These are phyloP conservation scores for Monoplex corrugatus DNA, from an alignment of 2,888 invertebrate species.

Conservation along the genomic window DNA sequence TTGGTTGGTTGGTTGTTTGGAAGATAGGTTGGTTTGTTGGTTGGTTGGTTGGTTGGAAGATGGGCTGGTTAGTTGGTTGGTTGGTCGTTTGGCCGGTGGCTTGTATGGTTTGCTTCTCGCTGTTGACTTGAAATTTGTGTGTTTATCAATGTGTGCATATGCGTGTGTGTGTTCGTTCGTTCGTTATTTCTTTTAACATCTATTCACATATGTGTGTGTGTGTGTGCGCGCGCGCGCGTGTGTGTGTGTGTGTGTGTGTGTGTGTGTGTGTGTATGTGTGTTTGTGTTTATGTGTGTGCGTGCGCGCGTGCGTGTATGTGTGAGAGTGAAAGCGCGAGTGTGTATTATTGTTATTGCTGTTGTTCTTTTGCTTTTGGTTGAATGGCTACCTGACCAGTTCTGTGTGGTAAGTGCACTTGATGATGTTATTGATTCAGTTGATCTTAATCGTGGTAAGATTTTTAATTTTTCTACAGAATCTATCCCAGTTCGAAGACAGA, in stretches of 20 bases:
- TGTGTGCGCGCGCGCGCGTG: slow-evolving; percentile 34
- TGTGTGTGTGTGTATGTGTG: background rate
- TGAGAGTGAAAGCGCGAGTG: too few relatives aligned
- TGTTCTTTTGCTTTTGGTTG: too few relatives aligned
- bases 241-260: slow-evolving; percentile 42
- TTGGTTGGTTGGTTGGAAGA: background rate
- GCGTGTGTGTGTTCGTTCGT: background rate
- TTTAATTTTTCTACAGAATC: too few relatives aligned
- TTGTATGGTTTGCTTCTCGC: background rate
- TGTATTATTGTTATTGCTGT: background rate
- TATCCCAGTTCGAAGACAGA: background rate
- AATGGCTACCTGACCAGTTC: too few relatives aligned
- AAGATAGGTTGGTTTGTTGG: background rate
- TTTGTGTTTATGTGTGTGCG: background rate
- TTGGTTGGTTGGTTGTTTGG: background rate
- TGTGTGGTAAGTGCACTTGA: too few relatives aligned
- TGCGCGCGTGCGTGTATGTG: too few relatives aligned
- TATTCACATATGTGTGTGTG: background rate
- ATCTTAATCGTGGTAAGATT: too few relatives aligned
- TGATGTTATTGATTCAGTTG: too few relatives aligned
- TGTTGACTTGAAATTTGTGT: background rate
- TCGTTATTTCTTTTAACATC: too few relatives aligned
- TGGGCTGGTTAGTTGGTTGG: background rate
- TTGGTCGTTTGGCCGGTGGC: background rate
- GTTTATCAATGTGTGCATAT: background rate